Evolutionary conservation across 1,140 invertebrate species (phyloP).

Genomic region (Dysdera silvatica): DNA sequence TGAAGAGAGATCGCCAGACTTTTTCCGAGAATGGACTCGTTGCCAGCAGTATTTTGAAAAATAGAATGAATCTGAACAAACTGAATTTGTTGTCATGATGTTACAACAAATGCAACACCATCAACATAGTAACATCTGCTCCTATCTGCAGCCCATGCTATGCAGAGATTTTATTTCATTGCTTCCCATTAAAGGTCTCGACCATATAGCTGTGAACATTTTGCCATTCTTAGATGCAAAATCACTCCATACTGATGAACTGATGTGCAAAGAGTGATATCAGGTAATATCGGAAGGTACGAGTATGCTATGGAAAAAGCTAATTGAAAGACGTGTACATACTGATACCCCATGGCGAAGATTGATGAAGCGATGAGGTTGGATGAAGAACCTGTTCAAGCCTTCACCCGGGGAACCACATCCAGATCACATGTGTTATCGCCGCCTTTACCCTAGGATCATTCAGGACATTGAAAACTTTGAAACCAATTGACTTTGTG

Average conservation of each 20-base stretch:
- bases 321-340: constrained; percentile 82
- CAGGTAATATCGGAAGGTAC: constrained; percentile 93
- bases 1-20: constrained; percentile 23
- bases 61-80: constrained; percentile 63
- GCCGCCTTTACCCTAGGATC: constrained; percentile 91
- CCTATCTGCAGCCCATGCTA: constrained; percentile 95
- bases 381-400: constrained; percentile 91
- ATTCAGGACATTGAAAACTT: constrained; percentile 79
- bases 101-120: constrained; percentile 96
- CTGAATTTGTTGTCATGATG: constrained; percentile 92
- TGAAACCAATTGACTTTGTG: constrained; percentile 96
- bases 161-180: constrained; percentile 97
- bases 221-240: constrained; percentile 93
- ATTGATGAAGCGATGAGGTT: constrained; percentile 85
- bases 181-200: constrained; percentile 93
- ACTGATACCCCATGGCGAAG: constrained; percentile 94
- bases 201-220: constrained; percentile 97
- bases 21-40: constrained; percentile 58
- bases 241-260: constrained; percentile 84
- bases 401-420: constrained; percentile 82
- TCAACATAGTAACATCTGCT: constrained; percentile 96
- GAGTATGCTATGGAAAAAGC: constrained; percentile 95
- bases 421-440: constrained; percentile 89
- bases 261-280: constrained; percentile 97
- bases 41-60: constrained; percentile 81